Evolutionary conservation across 1,140 invertebrate genomes (phyloP).

Genomic region (Hyposmocoma kahamanoa): DNA sequence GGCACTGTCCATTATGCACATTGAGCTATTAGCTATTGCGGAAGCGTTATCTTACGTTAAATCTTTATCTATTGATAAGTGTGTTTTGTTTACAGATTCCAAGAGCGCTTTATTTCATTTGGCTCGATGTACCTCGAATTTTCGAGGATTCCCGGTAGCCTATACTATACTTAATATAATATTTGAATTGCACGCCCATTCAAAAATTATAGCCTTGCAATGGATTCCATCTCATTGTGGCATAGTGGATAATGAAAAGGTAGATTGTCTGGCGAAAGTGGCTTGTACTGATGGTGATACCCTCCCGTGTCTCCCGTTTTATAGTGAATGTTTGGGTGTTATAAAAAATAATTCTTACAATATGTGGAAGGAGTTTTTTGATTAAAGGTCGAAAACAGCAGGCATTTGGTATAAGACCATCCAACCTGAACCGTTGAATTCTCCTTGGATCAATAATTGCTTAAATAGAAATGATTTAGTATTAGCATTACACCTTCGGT

Average conservation of each 20-base stretch:
- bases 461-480: no score
- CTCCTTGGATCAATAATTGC: no score
- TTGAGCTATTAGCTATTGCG: slow-evolving; percentile 10
- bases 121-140: slow-evolving; percentile 2
- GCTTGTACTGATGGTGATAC: background rate
- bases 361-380: background rate
- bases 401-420: background rate
- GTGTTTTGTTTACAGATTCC: background rate
- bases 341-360: background rate
- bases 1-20: slow-evolving; percentile 11
- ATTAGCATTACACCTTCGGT: no score
- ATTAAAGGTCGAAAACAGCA: background rate
- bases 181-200: background rate
- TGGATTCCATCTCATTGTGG: slow-evolving; percentile 1
- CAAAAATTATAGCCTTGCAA: background rate
- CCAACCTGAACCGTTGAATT: background rate
- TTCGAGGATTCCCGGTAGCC: background rate
- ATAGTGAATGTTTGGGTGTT: background rate
- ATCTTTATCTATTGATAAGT: background rate
- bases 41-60: slow-evolving; percentile 16
- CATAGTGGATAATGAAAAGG: background rate
- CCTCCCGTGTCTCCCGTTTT: background rate
- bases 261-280: background rate
- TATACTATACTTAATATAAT: background rate
- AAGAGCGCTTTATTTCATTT: background rate